A percentile compares a stretch with the other conserved stretches of the same genome.
These are phyloP conservation scores for Axis porcinus DNA, from an alignment of 2,113 vertebrate species.

Conservation along the genomic window DNA sequence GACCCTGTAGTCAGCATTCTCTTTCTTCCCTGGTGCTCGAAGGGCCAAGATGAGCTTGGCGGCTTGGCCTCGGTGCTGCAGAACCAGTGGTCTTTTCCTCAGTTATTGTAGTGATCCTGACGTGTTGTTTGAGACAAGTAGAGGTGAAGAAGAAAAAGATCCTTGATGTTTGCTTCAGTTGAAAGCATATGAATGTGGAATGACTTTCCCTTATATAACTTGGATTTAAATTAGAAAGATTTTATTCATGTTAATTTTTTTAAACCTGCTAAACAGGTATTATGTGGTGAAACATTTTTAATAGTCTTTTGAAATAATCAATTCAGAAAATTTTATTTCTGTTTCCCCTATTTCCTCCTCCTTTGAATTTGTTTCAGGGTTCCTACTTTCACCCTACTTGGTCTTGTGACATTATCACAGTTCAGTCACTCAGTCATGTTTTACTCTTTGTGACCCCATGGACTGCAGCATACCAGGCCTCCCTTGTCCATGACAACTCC, in stretches of 20 bases:
- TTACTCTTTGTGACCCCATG: neutral
- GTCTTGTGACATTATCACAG: neutral
- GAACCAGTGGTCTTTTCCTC: neutral
- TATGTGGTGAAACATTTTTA: neutral
- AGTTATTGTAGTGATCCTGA: neutral
- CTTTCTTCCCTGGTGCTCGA: neutral
- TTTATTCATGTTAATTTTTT: neutral
- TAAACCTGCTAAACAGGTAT: neutral
- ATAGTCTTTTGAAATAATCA: neutral
- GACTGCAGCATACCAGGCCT: neutral
- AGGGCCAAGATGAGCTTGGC: neutral
- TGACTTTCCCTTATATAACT: neutral
- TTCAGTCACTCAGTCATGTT: neutral
- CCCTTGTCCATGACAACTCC: neutral
- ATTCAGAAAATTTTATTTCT: neutral
- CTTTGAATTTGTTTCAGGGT: neutral
- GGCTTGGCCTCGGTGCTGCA: neutral
- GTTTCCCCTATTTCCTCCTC: neutral
- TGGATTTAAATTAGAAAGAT: slow-evolving; percentile 8
- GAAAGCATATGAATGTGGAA: neutral
- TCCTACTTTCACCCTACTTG: neutral
- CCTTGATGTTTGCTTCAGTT: neutral
- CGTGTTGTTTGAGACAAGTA: neutral
- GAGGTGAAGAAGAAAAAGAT: neutral
- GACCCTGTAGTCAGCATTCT: neutral